Evolutionary conservation across 2,797 vertebrate species (phyloP), one percentile per base, ranked within the genome.

Genomic region (Heteromormyrus szaboi): DNA sequence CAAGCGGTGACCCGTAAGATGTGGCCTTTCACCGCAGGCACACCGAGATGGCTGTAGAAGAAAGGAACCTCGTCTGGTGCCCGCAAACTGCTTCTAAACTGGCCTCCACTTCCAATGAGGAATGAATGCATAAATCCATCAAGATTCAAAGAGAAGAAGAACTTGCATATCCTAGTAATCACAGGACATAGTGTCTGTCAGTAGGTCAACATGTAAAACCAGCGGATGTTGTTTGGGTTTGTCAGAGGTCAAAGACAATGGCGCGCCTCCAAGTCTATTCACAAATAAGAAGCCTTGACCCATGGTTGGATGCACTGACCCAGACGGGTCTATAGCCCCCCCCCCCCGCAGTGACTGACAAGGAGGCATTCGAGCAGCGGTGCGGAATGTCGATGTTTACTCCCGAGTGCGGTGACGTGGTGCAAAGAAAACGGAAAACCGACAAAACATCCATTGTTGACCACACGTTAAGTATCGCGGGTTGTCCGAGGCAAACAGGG

Each of bases 321-420:
- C 65, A 62, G 62, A 65, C 59, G 48, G 46, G 12, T 54, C 88
- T 54, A 33, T 25, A 41, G 62, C 29, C 46, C 17, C 12, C 50
- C 53, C 37, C 37, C 9, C 29, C 33, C 41, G 0, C 59, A 11
- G 12, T 76, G 62, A 72, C 48, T 86, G 84, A 86, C 83, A 25
- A 59, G 62, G 17, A 44, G 12, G 59, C 33, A 46, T 65, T 89
- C 22, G 29, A 89, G 84, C n/a, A n/a, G 50, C 14, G 6, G 84
- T 89, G 88, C 33, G 22, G 88, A 89, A 89, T 89, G 59, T 89
- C 84, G 84, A 89, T 89, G 84, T 89, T 89, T 89, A 85, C n/a
- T 89, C 88, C 62, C n/a, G 51, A 89, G 84, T 2, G 62, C 46
- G 8, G 44, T 89, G 88, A 89, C 86, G 85, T 53, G 68, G 65